phyloP scores from a whole-genome alignment of 2,113 vertebrate genomes.

The Dunckerocampus dactyliophorus region DNA sequence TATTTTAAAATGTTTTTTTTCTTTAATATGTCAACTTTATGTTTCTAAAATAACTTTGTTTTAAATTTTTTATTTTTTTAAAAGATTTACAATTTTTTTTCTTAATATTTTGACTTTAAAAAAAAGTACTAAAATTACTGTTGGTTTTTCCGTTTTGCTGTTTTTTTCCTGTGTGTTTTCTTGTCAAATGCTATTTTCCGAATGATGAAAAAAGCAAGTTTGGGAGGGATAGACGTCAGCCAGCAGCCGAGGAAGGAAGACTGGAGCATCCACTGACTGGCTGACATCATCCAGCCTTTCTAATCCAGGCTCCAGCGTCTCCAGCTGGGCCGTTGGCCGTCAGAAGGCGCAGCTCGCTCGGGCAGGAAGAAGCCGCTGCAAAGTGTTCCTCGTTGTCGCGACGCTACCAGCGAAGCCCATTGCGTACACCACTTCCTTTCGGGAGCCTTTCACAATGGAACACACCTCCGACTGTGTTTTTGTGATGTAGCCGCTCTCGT shows the following conservation, averaged over 20 bases:
- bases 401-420: conserved; percentile 57
- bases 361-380: conserved; percentile 45
- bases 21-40: no score
- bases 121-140: no score
- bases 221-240: not conserved
- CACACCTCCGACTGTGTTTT: not conserved
- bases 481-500: conserved; percentile 40
- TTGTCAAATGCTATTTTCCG: no score
- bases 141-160: not conserved
- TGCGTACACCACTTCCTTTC: conserved; percentile 39
- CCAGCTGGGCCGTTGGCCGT: conserved; percentile 28
- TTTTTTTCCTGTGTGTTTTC: no score
- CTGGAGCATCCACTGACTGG: no score
- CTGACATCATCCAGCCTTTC: conserved; percentile 53
- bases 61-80: no score
- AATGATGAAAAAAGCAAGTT: conserved; percentile 8
- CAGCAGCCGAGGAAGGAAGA: no score
- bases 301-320: conserved; percentile 38
- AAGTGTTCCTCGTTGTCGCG: conserved; percentile 48
- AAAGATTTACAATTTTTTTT: no score
- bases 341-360: not conserved
- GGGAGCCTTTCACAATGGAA: conserved; percentile 63
- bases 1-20: no score
- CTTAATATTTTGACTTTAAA: no score
- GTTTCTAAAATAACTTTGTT: no score